phyloP scores from a whole-genome alignment of 2,797 vertebrate genomes.

The Acipenser oxyrinchus region DNA sequence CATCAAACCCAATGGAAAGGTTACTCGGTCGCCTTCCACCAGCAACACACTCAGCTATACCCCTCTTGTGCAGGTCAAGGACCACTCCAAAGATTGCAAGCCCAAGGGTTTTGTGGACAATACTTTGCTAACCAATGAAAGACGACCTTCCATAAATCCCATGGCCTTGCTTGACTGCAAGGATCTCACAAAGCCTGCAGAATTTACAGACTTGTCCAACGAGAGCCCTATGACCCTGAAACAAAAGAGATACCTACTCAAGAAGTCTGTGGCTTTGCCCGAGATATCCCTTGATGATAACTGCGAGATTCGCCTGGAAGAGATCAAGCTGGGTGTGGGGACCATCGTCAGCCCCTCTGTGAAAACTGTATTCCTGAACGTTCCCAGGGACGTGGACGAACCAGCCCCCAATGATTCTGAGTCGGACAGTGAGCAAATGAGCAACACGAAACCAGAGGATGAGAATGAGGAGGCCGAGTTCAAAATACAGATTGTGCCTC shows the following conservation, averaged over 20 bases:
- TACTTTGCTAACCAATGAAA: conserved; percentile 33
- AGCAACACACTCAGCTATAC: conserved; percentile 69
- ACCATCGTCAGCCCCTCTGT: conserved; percentile 54
- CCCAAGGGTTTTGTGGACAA: conserved; percentile 44
- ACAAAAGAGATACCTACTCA: conserved; percentile 86
- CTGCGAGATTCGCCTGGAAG: conserved; percentile 43
- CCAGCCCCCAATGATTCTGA: conserved; percentile 64
- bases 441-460: conserved; percentile 67
- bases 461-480: conserved; percentile 83
- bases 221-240: conserved; percentile 84
- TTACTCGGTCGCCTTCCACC: conserved; percentile 54
- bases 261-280: conserved; percentile 76
- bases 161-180: conserved; percentile 44
- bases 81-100: conserved; percentile 68
- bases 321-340: conserved; percentile 41
- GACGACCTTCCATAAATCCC: conserved; percentile 38
- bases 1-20: conserved; percentile 47
- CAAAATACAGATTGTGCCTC: conserved; percentile 94
- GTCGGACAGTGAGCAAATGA: conserved; percentile 70
- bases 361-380: conserved; percentile 73
- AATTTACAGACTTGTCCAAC: conserved; percentile 41
- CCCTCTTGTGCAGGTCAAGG: conserved; percentile 82
- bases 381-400: conserved; percentile 74
- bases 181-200: conserved; percentile 38
- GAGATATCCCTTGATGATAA: conserved; percentile 78